A percentile compares a stretch with the other conserved stretches of the same genome.
Evolutionary conservation across 2,888 invertebrate genomes (phyloP).

Genomic region (Drosophila ustulata): DNA sequence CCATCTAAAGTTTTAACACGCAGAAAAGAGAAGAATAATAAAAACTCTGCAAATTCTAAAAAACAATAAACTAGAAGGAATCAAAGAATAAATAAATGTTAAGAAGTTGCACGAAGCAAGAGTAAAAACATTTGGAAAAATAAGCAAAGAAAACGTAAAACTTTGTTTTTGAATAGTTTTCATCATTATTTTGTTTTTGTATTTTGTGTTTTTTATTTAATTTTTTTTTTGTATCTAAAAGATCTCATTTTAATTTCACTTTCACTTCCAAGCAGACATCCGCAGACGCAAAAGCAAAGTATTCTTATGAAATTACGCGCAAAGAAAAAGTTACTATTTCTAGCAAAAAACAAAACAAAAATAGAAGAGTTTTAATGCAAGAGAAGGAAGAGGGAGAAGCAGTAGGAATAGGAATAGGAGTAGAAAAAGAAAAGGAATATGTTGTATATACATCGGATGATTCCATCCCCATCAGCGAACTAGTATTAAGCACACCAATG

Average conservation of each 20-base stretch:
- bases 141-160: slow-evolving; percentile 16
- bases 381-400: slow-evolving; percentile 1
- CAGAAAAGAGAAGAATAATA: neutral
- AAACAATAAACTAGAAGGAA: neutral
- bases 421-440: slow-evolving; percentile 11
- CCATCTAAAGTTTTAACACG: neutral
- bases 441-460: slow-evolving; percentile 44
- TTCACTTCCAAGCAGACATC: slow-evolving; percentile 69
- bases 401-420: neutral
- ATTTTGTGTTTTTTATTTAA: slow-evolving; percentile 4
- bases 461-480: slow-evolving; percentile 27
- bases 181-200: slow-evolving; percentile 7
- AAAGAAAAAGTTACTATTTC: slow-evolving; percentile 66
- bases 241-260: slow-evolving; percentile 67
- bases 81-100: neutral
- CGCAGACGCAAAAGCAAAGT: slow-evolving; percentile 75
- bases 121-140: slow-evolving; percentile 11
- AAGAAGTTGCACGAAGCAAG: neutral
- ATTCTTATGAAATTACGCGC: slow-evolving; percentile 74
- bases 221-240: slow-evolving; percentile 62
- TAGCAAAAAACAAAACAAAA: slow-evolving; percentile 27
- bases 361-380: slow-evolving; percentile 3
- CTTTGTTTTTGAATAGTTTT: slow-evolving; percentile 15
- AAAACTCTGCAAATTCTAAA: neutral
- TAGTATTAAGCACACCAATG: slow-evolving; percentile 66